Conservation (phyloP, 30 jellyfish, hydroid and myxozoan species). For the Chironex yamaguchii region DNA sequence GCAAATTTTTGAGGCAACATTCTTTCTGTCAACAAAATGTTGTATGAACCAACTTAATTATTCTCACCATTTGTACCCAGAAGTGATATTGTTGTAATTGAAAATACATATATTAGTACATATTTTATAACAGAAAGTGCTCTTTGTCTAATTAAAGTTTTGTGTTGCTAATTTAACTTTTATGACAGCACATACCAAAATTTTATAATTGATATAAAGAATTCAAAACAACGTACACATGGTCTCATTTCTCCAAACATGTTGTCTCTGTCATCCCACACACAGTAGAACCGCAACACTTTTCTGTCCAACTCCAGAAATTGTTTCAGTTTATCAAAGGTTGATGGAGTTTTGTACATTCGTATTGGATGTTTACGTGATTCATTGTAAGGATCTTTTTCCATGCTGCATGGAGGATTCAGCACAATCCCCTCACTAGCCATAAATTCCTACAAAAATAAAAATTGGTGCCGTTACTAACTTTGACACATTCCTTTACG, state of each 20-base stretch:
- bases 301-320: conserved; percentile 93
- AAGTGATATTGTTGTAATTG: no score
- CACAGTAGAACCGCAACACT: conserved; percentile 91
- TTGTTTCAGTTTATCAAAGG: conserved; percentile 91
- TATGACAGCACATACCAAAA: no score
- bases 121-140: no score
- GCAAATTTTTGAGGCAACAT: no score
- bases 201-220: no score
- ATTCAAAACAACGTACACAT: conserved; percentile 79
- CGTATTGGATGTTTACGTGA: conserved; percentile 90
- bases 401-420: conserved; percentile 72
- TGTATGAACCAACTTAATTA: no score
- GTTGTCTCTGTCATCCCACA: conserved; percentile 98
- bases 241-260: conserved; percentile 97
- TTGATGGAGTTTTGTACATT: conserved; percentile 91
- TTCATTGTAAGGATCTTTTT: conserved; percentile 80
- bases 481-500: no score
- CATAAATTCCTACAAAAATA: conserved; percentile 77
- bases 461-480: background rate
- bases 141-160: no score
- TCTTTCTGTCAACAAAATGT: no score
- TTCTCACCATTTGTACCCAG: no score
- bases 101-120: no score
- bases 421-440: conserved; percentile 91
- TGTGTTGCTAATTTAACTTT: no score